Evolutionary conservation across 2,113 vertebrate genomes (phyloP), one percentile per base, ranked within the genome.

Genomic region (Drymodes brunneopygia): DNA sequence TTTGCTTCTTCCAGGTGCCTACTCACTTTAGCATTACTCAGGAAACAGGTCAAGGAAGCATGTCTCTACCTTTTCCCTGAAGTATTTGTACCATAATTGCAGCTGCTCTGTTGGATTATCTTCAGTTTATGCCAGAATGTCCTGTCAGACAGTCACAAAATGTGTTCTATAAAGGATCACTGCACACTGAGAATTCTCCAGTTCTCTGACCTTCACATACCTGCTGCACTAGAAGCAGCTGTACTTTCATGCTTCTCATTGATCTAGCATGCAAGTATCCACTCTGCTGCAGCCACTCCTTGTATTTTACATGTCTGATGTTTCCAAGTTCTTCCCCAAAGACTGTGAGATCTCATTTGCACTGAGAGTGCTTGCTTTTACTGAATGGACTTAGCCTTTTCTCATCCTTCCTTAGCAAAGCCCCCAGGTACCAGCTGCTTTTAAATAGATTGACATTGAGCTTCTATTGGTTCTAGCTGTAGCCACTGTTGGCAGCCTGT

Each of bases 91-190:
- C 66, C 9, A 15, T 88, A 88, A 92, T 80, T 92, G 70, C 54
- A 88, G 54, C 72, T 88, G 64, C 56, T 96, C 16, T 70, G 14
- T 80, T 85, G 66, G 60, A 80, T 96, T 93, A 85, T 77, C 72
- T 78, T 90, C 75, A 96, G 35, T n/a, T 81, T 10, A 56, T 65
- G 81, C 44, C 60, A 87, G 56, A 88, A 81, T 23, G 33, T 71
- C 51, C n/a, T 94, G 67, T 77, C 80, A 90, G 62, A 65, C 56
- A 66, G 51, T 47, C 81, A 58, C 38, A 74, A 77, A 91, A 90
- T 35, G 35, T 58, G 9, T 58, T 65, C 7, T 15, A 44, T 54
- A 47, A 92, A 77, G 74, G 38, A 77, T 83, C 85, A 70, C 24
- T 58, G 54, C 4, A 15, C 75, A 40, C 28, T 23, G 29, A 54